Conservation (phyloP, 2,113 vertebrate genomes). For the Brachypteracias leptosomus region DNA sequence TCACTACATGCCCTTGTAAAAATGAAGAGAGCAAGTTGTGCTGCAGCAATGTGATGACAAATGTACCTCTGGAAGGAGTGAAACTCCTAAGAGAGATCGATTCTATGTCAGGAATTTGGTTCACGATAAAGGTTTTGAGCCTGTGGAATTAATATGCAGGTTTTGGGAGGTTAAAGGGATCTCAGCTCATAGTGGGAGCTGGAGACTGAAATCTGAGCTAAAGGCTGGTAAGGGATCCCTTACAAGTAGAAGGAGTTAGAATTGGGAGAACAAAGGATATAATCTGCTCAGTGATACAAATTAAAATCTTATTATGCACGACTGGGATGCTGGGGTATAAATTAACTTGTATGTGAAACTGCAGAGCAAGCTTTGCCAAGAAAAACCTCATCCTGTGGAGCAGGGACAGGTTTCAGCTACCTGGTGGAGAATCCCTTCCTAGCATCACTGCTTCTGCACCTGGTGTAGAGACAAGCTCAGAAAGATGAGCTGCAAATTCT, state of each 20-base stretch:
- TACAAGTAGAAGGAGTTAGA: not conserved
- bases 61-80: not conserved
- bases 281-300: not conserved
- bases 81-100: not conserved
- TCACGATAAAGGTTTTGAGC: not conserved
- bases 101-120: not conserved
- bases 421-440: not conserved
- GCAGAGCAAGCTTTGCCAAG: not conserved
- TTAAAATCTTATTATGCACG: fast-evolving
- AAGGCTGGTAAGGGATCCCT: not conserved
- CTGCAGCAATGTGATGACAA: not conserved
- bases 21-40: not conserved
- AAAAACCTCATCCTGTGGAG: not conserved
- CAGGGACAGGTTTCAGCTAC: not conserved
- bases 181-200: not conserved
- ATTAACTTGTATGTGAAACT: not conserved
- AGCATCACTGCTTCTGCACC: not conserved
- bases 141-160: not conserved
- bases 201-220: not conserved
- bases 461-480: not conserved
- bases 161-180: not conserved
- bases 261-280: not conserved
- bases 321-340: not conserved
- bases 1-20: not conserved
- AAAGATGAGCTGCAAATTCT: not conserved